Evolutionary conservation across 2,113 vertebrate genomes (phyloP), one percentile per base, ranked within the genome.

Genomic region (Phylloscopus trochiloides): DNA sequence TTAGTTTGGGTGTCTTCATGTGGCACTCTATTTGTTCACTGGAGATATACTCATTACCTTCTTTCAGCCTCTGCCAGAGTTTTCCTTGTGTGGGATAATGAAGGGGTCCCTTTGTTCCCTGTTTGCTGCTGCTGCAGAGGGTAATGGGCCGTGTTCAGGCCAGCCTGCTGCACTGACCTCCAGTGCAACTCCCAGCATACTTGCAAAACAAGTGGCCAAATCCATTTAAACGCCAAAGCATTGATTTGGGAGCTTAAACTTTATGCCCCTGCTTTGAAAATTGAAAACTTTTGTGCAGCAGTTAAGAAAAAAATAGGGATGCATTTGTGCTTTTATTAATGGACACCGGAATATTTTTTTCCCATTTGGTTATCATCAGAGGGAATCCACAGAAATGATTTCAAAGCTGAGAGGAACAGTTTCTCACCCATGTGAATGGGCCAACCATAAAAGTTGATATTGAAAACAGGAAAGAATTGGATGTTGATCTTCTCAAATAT

Each of bases 1-100:
- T 77, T 77, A 71, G 59, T 91, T 65, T 63, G 86, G 16, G 24
- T 84, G 48, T 93, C 83, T 95, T 92, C 24, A 2, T 88, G 74
- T 1, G 5, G 47, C 32, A 20, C 86, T 88, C 20, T 90, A 59
- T 93, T 96, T 88, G 72, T 28, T 90, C 92, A 74, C 51, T 94
- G 67, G 80, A 93, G 82, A 93, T 90, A 82, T 48, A 82, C 74
- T 95, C 90, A 95, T 90, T 94, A 94, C 95, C 74, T 94, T 91
- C 68, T 91, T 92, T 88, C 82, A 92, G 83, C 29, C 47, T 62
- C 51, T 92, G 67, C 92, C 92, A 97, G 74, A 67, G 94, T 91
- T 96, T 92, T 95, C 57, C 91, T 96, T 87, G 80, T 63, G 70
- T 67, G 65, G 57, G 47, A 84, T 92, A 95, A 94, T 88, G 76